Base-by-base conservation (phyloP, 2,797 vertebrate genomes). In the Chelon labrosus region DNA sequence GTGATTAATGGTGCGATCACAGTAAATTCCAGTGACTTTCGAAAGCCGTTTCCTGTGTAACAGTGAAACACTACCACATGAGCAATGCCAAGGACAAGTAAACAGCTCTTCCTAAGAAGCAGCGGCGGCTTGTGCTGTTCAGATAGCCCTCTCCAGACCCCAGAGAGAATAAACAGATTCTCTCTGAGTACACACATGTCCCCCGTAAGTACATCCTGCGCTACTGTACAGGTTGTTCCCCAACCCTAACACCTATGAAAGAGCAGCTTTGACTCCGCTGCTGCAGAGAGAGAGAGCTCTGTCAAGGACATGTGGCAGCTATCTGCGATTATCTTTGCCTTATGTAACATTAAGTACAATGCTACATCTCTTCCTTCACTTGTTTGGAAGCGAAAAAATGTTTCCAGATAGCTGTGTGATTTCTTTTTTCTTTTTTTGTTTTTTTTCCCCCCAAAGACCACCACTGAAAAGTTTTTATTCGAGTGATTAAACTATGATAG, bases 131-230 rank as follows among this genome's bases (percentile, higher is more conserved):
- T 27, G 20, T 20, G 16, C 62, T 72, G 61, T 37, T 47, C 12
- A 3, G 47, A n/a, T 60, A 54, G 76, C 66, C 27, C 49, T 60
- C 67, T 62, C 69, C 75, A 82, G 74, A 75, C 64, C 79, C 67
- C 69, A 10, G 66, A 75, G 54, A 85, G 81, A 73, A 79, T 79
- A 85, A 90, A 79, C 84, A 88, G 70, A 75, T 74, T 73, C 70
- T 72, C 63, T 82, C 35, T 1, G 68, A 59, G 62, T 66, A 51
- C 54, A 75, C 72, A 79, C 76, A 54, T 12, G 41, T 74, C 65
- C 58, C 54, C 10, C 59, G 31, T 58, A 37, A 85, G 64, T 53
- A 63, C 53, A 64, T 49, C 60, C 58, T 63, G 66, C 6, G 3
- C 51, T 57, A n/a, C 44, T 46, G 44, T 57, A 44, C 68, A 70